Conservation (phyloP, 2,888 invertebrate genomes). For the Parnassius glacialis region DNA sequence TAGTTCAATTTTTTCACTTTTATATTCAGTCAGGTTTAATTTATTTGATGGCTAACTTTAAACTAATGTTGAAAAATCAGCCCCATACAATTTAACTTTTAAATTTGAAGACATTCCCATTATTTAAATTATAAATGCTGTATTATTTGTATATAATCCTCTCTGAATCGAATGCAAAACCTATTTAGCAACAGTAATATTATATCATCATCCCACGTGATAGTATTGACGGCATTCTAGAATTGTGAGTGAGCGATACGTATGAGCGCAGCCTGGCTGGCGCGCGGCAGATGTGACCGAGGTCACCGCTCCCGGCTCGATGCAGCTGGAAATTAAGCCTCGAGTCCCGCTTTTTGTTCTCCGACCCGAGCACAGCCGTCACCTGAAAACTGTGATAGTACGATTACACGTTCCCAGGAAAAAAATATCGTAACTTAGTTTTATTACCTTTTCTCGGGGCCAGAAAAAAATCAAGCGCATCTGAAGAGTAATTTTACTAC, state of each 20-base stretch:
- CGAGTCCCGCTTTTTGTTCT: constrained; percentile 35
- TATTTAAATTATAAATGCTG: too few species aligned
- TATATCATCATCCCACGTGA: background rate
- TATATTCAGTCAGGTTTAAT: too few species aligned
- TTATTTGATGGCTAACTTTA: too few species aligned
- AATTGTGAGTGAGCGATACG: constrained; percentile 3
- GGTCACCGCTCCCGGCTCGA: constrained; percentile 65
- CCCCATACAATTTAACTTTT: too few species aligned
- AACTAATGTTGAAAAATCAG: too few species aligned
- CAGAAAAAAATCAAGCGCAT: constrained; percentile 43
- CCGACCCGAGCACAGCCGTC: background rate
- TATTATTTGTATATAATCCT: too few species aligned
- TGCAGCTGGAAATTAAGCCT: constrained; percentile 63
- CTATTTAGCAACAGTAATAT: too few species aligned
- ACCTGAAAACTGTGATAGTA: constrained; percentile 35
- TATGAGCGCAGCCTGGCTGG: constrained; percentile 35
- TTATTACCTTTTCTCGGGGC: constrained; percentile 33
- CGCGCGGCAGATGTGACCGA: constrained; percentile 63
- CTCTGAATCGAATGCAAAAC: too few species aligned
- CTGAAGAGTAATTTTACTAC: constrained; percentile 19
- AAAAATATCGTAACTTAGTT: background rate
- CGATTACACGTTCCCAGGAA: constrained; percentile 10
- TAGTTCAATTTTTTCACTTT: too few species aligned
- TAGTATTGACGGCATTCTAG: background rate
- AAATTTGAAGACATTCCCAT: too few species aligned